Evolutionary conservation across 2,888 invertebrate species (phyloP), one percentile per base, ranked within the genome.

Genomic region (Drosophila dives): DNA sequence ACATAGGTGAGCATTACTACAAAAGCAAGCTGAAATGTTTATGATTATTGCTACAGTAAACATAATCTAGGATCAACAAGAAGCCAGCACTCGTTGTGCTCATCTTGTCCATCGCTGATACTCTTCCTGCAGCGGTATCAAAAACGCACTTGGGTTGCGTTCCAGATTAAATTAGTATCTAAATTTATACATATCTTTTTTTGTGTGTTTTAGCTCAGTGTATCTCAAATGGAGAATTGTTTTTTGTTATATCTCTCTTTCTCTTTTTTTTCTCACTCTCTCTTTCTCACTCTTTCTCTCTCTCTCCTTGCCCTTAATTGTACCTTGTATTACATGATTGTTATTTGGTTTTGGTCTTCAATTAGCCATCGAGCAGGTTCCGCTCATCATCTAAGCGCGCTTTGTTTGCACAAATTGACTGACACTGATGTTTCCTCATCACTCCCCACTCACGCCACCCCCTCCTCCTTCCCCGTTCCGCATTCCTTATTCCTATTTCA

Each of bases 401-500:
- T 71, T 74, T 83, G 80, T 82, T 82, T 82, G 75, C 75, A 42
- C 84, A 73, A 71, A 84, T 84, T 84, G 84, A 84, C 86, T 75
- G 84, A 86, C 84, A 80, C 84, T 83, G 84, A 81, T 75, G 86
- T 77, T 48, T 45, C 33, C 54, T 29, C 63, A 23, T 23, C 23
- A 45, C 45, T 15, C 0, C 45, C 29, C 29, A 29, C 29, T 26
- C 26, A 26, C 29, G 1, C 29, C n/a, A n/a, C 17, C 20, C 23
- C n/a, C 15, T 3, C 34, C n/a, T n/a, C 40, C 15, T 17, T 23
- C 15, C 26, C 1, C 11, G 5, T 3, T n/a, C 32, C 12, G 3
- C 1, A n/a, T 20, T 38, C 7, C 53, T 29, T 29, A 29, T 29
- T 29, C 29, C 29, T 29, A 6, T 29, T 6, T 6, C 29, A 29